Evolutionary conservation across 35 echinoderm and acorn worm genomes (phyloP).

Genomic region (Eucidaris tribuloides): DNA sequence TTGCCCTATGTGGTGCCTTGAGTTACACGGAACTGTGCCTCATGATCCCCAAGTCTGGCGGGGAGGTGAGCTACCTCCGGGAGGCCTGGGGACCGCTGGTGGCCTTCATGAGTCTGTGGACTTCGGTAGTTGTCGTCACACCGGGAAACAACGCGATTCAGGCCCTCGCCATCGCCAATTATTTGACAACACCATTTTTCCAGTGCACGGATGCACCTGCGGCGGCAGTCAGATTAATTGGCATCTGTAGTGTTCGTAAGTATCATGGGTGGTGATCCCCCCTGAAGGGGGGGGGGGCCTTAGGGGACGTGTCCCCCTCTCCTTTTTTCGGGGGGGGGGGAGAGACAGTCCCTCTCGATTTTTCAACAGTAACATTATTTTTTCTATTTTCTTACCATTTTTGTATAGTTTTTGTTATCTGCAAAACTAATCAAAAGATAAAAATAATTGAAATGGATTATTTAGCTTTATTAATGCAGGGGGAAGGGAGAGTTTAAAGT

Average conservation of each 20-base stretch:
- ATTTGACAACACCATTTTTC: conserved; percentile 13
- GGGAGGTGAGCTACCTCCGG: neutral
- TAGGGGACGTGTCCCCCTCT: too few relatives aligned
- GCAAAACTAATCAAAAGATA: too few relatives aligned
- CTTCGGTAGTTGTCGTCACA: neutral
- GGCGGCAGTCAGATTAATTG: neutral
- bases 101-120: neutral
- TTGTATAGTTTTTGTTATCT: too few relatives aligned
- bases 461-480: too few relatives aligned
- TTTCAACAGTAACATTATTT: too few relatives aligned
- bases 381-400: too few relatives aligned
- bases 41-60: conserved; percentile 3
- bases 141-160: neutral
- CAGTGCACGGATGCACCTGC: neutral
- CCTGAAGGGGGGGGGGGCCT: too few relatives aligned
- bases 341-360: too few relatives aligned
- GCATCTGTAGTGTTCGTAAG: neutral
- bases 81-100: conserved; percentile 8
- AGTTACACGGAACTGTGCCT: neutral
- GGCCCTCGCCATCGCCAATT: neutral
- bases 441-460: too few relatives aligned
- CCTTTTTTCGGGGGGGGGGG: too few relatives aligned
- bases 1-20: conserved; percentile 3
- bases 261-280: too few relatives aligned
- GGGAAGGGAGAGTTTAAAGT: too few relatives aligned